Base-by-base conservation (phyloP, 2,113 vertebrate genomes). In the Tragelaphus buxtoni region DNA sequence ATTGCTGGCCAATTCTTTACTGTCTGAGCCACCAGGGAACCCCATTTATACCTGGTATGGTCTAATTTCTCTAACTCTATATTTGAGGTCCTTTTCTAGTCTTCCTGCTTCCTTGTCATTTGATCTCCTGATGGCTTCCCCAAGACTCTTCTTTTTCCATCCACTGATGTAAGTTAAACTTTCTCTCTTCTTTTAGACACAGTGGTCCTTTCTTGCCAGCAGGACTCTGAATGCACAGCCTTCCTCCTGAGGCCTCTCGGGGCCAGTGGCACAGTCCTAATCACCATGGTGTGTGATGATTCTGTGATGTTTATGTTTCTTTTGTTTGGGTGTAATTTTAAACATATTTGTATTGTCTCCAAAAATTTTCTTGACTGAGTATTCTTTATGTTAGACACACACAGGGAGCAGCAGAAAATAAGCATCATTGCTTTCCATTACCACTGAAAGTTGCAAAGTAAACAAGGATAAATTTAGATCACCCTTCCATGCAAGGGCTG, bases 381-480 rank as follows among this genome's bases (percentile, higher is more conserved):
- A 83, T 74, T 90, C n/a, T 49, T 82, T 88, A 56, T 88, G 18
- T 88, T 85, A 22, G 24, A 20, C 63, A 74, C 11, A 45, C 14
- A 81, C 5, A 74, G 10, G 2, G 28, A 90, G 9, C 32, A 74
- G 55, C 69, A 39, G 28, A n/a, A 87, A 81, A 4, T 55, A 42
- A 49, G 55, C 28, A 47, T 39, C 81, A 49, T 74, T 65, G 30
- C 35, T 94, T 92, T 72, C 28, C 13, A 26, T 88, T 82, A 83
- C 61, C 32, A 7, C 17, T 80, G 47, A 88, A 92, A 86, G 7
- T 22, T 85, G 82, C 55, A 28, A 60, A 86, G 45, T 79, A 80
- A 94, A 42, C n/a, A 77, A 69, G 60, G 9, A 95, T 53, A 88
- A 85, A 90, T 84, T 28, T 28, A 88, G 18, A 63, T 65, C 30